Base-by-base conservation (phyloP, 2,888 invertebrate species). In the Eristalinus aeneus region DNA sequence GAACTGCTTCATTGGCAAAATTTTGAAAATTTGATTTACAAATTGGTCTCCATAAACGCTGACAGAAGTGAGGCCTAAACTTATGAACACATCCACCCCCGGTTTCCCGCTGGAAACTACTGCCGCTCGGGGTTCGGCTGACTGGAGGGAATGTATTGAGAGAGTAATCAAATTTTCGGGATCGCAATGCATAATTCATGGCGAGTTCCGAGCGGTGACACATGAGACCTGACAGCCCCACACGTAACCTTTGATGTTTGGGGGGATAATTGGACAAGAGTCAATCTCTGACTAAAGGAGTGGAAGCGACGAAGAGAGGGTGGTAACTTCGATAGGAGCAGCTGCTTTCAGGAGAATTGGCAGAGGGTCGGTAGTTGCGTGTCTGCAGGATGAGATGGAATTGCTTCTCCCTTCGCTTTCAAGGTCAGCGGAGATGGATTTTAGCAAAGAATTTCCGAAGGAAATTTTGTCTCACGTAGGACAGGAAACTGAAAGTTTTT, bases 181-280 rank as follows among this genome's bases (percentile, higher is more conserved):
- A 39, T 65, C 65, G 16, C 9, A 39, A 69, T 76, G 76, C 68
- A 76, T 76, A 69, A 76, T 76, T 69, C 61, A 76, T 61, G 34
- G 61, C 60, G 61, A 60, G 12, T 68, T 61, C 20, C 36, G 1
- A 32, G 46, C 58, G 68, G 68, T 68, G 67, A 76, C 68, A 68
- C 54, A 63, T 68, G 36, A 76, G 60, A 16, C 76, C 68, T 36
- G 60, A 20, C 74, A 65, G 65, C 58, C 39, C 74, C 31, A 16
- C 58, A 58, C 23, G 22, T 76, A 61, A 76, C 76, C 68, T 76
- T 69, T 76, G 76, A 68, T 76, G 67, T 76, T 69, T 20, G 36
- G 27, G 39, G 34, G 11, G 10, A 58, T 65, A 53, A 53, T 65
- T 56, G 58, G 22, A 32, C 61, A 76, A 32, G 31, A 46, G 46